Percentiles rank a stretch among this genome's conserved stretches.
Conservation (phyloP, 2,888 invertebrate species). For the Lasioglossum figueresi region DNA sequence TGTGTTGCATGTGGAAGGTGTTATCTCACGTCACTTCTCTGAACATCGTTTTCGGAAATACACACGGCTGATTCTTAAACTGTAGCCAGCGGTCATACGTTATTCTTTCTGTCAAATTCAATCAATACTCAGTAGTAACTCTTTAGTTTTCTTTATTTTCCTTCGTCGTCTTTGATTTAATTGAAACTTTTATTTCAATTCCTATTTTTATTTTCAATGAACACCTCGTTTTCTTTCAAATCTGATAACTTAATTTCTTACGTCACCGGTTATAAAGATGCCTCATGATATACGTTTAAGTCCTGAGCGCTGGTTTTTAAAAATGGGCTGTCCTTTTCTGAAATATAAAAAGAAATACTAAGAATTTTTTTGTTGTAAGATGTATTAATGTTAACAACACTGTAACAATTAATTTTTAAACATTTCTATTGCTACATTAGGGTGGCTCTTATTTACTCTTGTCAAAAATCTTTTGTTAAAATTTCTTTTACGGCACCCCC, state of each 20-base stretch:
- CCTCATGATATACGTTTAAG: background rate
- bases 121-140: background rate
- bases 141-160: background rate
- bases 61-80: conserved; percentile 18
- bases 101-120: background rate
- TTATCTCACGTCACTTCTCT: conserved; percentile 78
- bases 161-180: background rate
- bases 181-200: background rate
- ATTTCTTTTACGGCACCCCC: too few relatives aligned
- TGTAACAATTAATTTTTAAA: too few relatives aligned
- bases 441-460: too few relatives aligned
- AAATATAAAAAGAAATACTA: background rate
- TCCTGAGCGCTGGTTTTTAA: background rate
- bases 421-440: too few relatives aligned
- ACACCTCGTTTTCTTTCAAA: background rate
- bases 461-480: too few relatives aligned
- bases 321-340: conserved; percentile 22
- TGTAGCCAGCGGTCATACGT: background rate
- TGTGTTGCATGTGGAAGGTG: conserved; percentile 50
- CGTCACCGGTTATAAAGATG: background rate
- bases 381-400: too few relatives aligned
- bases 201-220: background rate
- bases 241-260: too few relatives aligned
- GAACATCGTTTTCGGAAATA: conserved; percentile 73
- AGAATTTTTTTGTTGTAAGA: background rate